Evolutionary conservation across 1,140 invertebrate species (phyloP).

Genomic region (Holcopasites calliopsidis): DNA sequence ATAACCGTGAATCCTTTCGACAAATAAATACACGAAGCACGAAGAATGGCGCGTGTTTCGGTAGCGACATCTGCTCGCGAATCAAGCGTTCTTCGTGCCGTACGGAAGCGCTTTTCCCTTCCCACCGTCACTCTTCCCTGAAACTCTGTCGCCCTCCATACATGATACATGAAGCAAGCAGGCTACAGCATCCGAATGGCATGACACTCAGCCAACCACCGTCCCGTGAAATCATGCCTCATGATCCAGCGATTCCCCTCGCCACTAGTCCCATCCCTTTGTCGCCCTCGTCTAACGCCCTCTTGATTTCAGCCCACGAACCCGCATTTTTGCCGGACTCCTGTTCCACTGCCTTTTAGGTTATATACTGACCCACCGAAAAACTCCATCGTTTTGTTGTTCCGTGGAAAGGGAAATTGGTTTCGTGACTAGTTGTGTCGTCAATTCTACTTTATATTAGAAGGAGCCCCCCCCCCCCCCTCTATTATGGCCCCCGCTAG

Average conservation of each 20-base stretch:
- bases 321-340: constrained; percentile 17
- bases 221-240: constrained; percentile 75
- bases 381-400: not conserved
- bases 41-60: constrained; percentile 42
- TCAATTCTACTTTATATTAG: not conserved
- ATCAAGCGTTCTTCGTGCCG: constrained; percentile 50
- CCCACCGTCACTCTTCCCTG: constrained; percentile 21
- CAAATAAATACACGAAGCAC: constrained; percentile 51
- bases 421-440: too few species aligned
- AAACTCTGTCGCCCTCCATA: constrained; percentile 49
- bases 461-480: too few species aligned
- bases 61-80: constrained; percentile 60
- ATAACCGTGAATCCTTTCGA: not conserved
- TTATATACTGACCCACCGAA: constrained; percentile 1
- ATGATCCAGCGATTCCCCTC: constrained; percentile 55
- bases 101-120: constrained; percentile 47
- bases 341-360: not conserved
- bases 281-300: too few species aligned
- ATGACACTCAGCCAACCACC: constrained; percentile 72
- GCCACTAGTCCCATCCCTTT: constrained; percentile 22
- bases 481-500: too few species aligned
- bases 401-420: not conserved
- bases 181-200: constrained; percentile 64
- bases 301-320: constrained; percentile 28
- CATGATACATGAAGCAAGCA: constrained; percentile 73